Evolutionary conservation across 2,888 invertebrate genomes (phyloP).

Genomic region (Hydriomena furcata): DNA sequence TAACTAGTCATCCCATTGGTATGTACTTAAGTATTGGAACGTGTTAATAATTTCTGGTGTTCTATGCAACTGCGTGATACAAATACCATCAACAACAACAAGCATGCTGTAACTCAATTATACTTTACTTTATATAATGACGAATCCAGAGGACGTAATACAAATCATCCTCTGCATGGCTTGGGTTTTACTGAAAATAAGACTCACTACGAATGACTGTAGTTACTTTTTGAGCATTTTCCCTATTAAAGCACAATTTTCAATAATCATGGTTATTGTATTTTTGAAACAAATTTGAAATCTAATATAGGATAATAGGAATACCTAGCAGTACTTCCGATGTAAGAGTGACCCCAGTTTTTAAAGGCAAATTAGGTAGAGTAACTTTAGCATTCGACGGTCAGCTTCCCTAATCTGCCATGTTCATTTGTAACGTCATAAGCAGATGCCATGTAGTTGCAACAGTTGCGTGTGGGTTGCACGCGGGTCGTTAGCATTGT

Average conservation of each 20-base stretch:
- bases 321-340: too few relatives aligned
- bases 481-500: conserved; percentile 45
- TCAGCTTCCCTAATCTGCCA: neutral
- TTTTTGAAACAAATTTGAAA: too few relatives aligned
- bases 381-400: neutral
- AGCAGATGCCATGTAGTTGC: conserved; percentile 13
- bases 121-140: conserved; percentile 20
- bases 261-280: too few relatives aligned
- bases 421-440: conserved; percentile 10
- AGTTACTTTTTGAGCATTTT: too few relatives aligned
- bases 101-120: conserved; percentile 35
- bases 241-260: too few relatives aligned
- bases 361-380: too few relatives aligned
- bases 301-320: too few relatives aligned
- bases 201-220: too few relatives aligned
- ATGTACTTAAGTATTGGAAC: conserved; percentile 46
- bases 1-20: conserved; percentile 42
- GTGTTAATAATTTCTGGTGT: conserved; percentile 44
- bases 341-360: too few relatives aligned
- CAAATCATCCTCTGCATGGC: neutral
- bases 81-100: conserved; percentile 17
- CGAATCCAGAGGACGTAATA: conserved; percentile 17
- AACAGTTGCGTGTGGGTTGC: conserved; percentile 37
- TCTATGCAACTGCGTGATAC: conserved; percentile 56
- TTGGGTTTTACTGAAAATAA: too few relatives aligned